Conservation (phyloP, 2,888 invertebrate genomes). For the Strigamia transsilvanica region DNA sequence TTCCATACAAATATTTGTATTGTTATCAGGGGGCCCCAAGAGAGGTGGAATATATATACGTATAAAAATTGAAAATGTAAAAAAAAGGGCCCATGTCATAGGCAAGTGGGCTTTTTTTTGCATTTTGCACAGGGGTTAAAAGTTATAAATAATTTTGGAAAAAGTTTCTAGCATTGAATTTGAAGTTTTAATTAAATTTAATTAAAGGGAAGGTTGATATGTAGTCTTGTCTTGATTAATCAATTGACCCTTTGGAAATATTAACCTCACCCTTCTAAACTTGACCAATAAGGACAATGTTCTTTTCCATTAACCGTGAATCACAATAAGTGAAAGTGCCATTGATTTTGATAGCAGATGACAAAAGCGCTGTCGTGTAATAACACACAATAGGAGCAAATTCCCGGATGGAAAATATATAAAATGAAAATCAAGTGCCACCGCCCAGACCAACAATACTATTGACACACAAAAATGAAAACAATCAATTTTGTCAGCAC, state of each 20-base stretch:
- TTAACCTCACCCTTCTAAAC: neutral
- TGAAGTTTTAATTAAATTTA: no score
- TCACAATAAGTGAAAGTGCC: slow-evolving; percentile 39
- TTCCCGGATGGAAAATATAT: slow-evolving; percentile 30
- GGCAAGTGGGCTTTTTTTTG: no score
- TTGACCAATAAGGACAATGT: slow-evolving; percentile 28
- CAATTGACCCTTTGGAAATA: slow-evolving; percentile 21
- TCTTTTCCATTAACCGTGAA: slow-evolving; percentile 40
- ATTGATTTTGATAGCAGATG: slow-evolving; percentile 28
- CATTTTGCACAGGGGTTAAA: no score
- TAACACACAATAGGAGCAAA: neutral
- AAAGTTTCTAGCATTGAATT: no score
- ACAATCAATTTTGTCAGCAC: neutral
- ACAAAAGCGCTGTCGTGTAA: slow-evolving; percentile 36
- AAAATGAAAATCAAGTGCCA: neutral
- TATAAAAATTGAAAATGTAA: no score
- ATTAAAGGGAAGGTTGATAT: neutral
- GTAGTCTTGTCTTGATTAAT: neutral
- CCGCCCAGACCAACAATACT: neutral
- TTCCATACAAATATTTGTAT: no score
- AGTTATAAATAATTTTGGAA: no score
- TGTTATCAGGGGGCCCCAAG: no score
- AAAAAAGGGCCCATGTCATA: no score
- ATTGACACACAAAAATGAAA: neutral
- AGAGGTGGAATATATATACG: no score